Conservation (phyloP, 1,140 invertebrate species). For the Pseudomyrmex concolor region DNA sequence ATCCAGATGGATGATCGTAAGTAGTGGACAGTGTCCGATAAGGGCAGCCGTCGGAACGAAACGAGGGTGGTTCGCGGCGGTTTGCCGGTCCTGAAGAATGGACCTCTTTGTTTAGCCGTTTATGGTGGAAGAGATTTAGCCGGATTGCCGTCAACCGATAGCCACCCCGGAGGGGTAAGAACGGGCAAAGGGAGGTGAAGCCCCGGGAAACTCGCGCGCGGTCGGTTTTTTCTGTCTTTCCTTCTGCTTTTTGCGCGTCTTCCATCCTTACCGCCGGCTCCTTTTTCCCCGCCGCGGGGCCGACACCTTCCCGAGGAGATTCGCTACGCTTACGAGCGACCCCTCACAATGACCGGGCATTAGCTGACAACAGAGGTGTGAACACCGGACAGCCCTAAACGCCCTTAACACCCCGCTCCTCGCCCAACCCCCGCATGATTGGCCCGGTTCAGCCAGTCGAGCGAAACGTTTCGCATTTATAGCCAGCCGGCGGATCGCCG, state of each 20-base stretch:
- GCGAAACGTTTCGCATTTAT: slow-evolving; percentile 82
- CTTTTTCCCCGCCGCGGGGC: slow-evolving; percentile 39
- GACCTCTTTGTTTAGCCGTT: slow-evolving; percentile 86
- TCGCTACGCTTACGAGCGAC: slow-evolving; percentile 76
- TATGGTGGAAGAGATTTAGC: slow-evolving; percentile 85
- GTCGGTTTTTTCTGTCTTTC: slow-evolving; percentile 56
- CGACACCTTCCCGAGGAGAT: slow-evolving; percentile 69
- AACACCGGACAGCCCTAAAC: slow-evolving; percentile 79
- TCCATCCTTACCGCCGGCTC: not conserved
- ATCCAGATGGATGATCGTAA: slow-evolving; percentile 84
- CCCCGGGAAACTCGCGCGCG: slow-evolving; percentile 61
- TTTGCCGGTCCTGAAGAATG: slow-evolving; percentile 80
- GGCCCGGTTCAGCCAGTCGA: slow-evolving; percentile 63
- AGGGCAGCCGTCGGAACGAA: slow-evolving; percentile 66
- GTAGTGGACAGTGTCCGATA: slow-evolving; percentile 83
- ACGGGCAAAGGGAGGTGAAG: slow-evolving; percentile 39
- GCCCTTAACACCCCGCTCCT: slow-evolving; percentile 60
- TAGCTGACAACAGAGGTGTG: slow-evolving; percentile 84
- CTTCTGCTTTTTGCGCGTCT: slow-evolving; percentile 56
- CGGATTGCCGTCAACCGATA: slow-evolving; percentile 83
- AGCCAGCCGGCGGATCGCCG: slow-evolving; percentile 73
- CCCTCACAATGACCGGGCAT: slow-evolving; percentile 80
- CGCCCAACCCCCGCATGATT: slow-evolving; percentile 68
- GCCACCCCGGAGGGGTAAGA: slow-evolving; percentile 66
- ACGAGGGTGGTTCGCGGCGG: slow-evolving; percentile 39